Evolutionary conservation across 2,888 invertebrate species (phyloP).

Genomic region (Drosophila percnosoma): DNA sequence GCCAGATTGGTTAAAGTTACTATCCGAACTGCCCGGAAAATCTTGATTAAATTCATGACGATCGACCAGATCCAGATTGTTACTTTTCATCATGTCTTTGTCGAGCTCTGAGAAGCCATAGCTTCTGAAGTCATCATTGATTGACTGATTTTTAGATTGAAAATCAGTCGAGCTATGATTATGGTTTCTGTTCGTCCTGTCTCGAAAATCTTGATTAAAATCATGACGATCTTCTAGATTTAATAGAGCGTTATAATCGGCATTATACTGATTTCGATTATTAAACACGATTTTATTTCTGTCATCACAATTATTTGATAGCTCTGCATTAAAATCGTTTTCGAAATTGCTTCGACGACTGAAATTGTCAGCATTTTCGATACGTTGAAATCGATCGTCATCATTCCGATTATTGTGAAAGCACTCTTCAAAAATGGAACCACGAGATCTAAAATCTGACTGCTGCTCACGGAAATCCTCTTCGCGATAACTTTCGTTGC

Average conservation of each 20-base stretch:
- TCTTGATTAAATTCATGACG: slow-evolving; percentile 8
- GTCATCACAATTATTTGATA: not conserved
- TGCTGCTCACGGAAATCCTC: slow-evolving; percentile 6
- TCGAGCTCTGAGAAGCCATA: not conserved
- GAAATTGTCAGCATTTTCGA: not conserved
- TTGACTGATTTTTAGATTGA: not conserved
- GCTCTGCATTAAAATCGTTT: not conserved
- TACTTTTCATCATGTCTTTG: not conserved
- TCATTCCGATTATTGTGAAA: not conserved
- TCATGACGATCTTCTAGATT: slow-evolving; percentile 2
- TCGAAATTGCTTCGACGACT: not conserved
- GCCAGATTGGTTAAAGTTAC: not conserved
- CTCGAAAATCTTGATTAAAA: slow-evolving; percentile 11
- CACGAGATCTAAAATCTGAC: not conserved
- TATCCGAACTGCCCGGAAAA: not conserved
- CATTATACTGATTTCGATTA: slow-evolving; percentile 10
- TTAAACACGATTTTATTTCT: not conserved
- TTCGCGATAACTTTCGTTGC: not conserved
- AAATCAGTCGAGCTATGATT: not conserved
- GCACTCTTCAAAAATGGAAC: not conserved
- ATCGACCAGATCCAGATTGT: not conserved
- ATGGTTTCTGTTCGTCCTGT: not conserved
- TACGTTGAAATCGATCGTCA: not conserved
- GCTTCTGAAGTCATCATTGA: not conserved
- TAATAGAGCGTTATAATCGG: slow-evolving; percentile 16